These are phyloP conservation scores for Rhegmatorhina hoffmannsi DNA, from an alignment of 2,113 vertebrate species.

Conservation along the genomic window DNA sequence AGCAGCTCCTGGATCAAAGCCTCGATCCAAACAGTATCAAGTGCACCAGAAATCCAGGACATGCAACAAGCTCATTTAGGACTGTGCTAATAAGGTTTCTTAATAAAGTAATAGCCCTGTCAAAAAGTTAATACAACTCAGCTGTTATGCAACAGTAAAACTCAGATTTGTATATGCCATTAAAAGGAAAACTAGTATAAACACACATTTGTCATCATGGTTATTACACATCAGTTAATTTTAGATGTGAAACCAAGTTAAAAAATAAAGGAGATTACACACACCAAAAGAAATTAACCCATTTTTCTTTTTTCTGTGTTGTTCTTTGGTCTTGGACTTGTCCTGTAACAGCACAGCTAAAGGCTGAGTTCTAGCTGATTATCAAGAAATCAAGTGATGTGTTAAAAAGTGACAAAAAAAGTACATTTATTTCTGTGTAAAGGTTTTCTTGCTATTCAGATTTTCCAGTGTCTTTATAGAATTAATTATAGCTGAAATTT, in stretches of 20 bases:
- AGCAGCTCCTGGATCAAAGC: background rate
- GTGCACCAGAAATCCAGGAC: background rate
- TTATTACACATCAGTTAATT: background rate
- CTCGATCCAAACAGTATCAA: background rate
- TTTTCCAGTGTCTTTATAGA: background rate
- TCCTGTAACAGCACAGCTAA: background rate
- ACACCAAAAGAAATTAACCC: accelerated
- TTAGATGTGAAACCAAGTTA: background rate
- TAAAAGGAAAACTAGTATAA: background rate
- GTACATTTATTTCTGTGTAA: background rate
- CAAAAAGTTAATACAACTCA: background rate
- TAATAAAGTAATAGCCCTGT: background rate
- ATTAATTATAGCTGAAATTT: background rate
- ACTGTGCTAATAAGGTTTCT: background rate
- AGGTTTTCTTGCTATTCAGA: background rate
- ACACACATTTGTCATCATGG: background rate
- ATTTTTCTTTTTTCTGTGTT: background rate
- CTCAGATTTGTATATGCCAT: background rate
- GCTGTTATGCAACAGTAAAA: background rate
- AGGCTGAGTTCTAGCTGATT: background rate
- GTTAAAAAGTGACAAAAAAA: background rate
- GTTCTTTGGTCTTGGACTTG: background rate
- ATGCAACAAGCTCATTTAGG: background rate
- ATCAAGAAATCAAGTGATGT: background rate
- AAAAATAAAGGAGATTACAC: background rate